phyloP scores from a whole-genome alignment of 2,113 vertebrate species.

The Tachycineta bicolor region DNA sequence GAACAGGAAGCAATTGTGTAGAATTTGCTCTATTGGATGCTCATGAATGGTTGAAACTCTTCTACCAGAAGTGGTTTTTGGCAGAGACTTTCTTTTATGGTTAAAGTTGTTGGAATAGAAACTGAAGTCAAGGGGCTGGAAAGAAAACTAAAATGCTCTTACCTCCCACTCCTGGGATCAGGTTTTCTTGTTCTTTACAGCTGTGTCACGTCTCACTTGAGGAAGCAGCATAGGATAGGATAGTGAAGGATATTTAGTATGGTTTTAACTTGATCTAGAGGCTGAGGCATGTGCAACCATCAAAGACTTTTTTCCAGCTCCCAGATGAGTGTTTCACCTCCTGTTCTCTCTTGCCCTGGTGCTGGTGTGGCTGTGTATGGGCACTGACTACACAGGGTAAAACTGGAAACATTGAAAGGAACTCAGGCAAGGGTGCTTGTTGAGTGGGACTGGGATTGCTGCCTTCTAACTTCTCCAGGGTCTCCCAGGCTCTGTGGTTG shows the following conservation, averaged over 20 bases:
- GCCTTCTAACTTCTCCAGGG: background rate
- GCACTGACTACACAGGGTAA: background rate
- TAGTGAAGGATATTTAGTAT: background rate
- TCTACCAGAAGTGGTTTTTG: background rate
- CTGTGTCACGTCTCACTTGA: background rate
- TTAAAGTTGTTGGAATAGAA: background rate
- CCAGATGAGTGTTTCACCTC: background rate
- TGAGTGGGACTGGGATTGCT: background rate
- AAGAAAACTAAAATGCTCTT: background rate
- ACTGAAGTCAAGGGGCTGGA: background rate
- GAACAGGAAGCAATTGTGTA: background rate
- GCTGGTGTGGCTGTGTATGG: background rate
- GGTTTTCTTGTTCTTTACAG: background rate
- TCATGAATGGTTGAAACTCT: background rate
- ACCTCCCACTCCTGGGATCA: background rate
- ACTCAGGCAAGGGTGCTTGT: background rate
- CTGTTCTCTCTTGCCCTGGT: background rate
- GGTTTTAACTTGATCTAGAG: background rate
- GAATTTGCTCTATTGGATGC: background rate
- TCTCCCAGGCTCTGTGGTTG: background rate
- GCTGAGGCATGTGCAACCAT: background rate
- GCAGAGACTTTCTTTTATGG: background rate
- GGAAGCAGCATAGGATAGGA: background rate
- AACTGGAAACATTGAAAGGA: background rate
- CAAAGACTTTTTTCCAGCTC: background rate